Percentiles rank a stretch among this genome's conserved stretches.
phyloP scores from a whole-genome alignment of 2,113 vertebrate species.

The Lamprologus speciosus region DNA sequence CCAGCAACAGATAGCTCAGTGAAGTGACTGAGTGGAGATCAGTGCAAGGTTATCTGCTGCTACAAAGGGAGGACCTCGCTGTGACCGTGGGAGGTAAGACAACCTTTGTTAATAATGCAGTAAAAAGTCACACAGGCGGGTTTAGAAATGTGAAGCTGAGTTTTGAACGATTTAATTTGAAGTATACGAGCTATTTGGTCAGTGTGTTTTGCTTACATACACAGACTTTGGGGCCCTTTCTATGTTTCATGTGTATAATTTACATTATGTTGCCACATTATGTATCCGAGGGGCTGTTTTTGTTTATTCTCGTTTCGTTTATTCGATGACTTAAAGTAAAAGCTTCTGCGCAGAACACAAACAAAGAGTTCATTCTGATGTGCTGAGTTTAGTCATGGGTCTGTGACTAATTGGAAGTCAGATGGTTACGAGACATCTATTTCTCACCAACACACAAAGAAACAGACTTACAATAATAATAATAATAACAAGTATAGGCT shows the following conservation, averaged over 20 bases:
- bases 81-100: constrained; percentile 42
- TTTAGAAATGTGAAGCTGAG: neutral
- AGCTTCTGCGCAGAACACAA: neutral
- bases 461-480: neutral
- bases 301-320: fast-evolving
- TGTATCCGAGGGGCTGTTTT: neutral
- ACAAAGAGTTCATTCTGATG: constrained; percentile 20
- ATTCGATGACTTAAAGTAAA: neutral
- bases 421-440: neutral
- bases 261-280: neutral
- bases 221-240: neutral
- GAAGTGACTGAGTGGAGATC: constrained; percentile 19
- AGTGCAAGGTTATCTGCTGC: constrained; percentile 14
- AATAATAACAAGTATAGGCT: neutral
- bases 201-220: neutral
- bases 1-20: constrained; percentile 41
- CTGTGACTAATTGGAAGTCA: constrained; percentile 2
- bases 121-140: neutral
- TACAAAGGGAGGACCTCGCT: constrained; percentile 3
- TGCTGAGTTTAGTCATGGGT: neutral
- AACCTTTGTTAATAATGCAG: neutral
- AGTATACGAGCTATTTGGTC: neutral
- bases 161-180: neutral
- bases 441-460: neutral
- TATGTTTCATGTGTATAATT: neutral